Conservation (phyloP, 2,888 invertebrate genomes). For the Apamea anceps region DNA sequence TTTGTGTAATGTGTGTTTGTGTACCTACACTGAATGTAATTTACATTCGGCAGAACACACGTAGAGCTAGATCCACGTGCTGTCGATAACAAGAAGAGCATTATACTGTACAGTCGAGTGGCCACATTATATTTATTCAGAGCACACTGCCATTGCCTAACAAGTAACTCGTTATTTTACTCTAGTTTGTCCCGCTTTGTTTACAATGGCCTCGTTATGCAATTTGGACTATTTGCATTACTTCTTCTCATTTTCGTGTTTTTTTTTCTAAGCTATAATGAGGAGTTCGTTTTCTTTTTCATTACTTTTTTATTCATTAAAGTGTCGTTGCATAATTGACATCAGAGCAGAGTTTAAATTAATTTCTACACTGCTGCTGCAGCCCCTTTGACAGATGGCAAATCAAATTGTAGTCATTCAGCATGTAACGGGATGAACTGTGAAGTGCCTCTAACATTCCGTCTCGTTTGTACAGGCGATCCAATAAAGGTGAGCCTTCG, state of each 20-base stretch:
- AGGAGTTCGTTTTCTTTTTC: background rate
- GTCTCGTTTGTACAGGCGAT: slow-evolving; percentile 76
- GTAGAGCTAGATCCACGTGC: slow-evolving; percentile 72
- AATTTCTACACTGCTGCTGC: background rate
- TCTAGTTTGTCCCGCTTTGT: slow-evolving; percentile 80
- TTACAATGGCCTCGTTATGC: slow-evolving; percentile 73
- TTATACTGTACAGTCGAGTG: slow-evolving; percentile 70
- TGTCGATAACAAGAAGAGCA: slow-evolving; percentile 77
- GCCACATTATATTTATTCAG: slow-evolving; percentile 80
- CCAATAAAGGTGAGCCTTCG: slow-evolving; percentile 86
- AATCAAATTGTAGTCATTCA: slow-evolving; percentile 40
- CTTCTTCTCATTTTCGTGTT: slow-evolving; percentile 48
- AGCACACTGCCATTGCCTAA: slow-evolving; percentile 80
- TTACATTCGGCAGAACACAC: slow-evolving; percentile 56
- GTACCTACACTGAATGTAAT: slow-evolving; percentile 31
- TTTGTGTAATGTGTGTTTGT: slow-evolving; percentile 12
- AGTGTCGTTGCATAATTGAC: background rate
- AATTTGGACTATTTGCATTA: slow-evolving; percentile 67
- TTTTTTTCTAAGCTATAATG: background rate
- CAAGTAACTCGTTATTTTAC: slow-evolving; percentile 81
- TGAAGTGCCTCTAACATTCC: slow-evolving; percentile 73
- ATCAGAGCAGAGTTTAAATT: slow-evolving; percentile 7
- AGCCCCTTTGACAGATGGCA: slow-evolving; percentile 7
- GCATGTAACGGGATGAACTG: slow-evolving; percentile 43
- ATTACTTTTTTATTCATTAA: background rate